A percentile compares a stretch with the other conserved stretches of the same genome.
Conservation (phyloP, 2,113 vertebrate species). For the Paracanthobrama guichenoti region DNA sequence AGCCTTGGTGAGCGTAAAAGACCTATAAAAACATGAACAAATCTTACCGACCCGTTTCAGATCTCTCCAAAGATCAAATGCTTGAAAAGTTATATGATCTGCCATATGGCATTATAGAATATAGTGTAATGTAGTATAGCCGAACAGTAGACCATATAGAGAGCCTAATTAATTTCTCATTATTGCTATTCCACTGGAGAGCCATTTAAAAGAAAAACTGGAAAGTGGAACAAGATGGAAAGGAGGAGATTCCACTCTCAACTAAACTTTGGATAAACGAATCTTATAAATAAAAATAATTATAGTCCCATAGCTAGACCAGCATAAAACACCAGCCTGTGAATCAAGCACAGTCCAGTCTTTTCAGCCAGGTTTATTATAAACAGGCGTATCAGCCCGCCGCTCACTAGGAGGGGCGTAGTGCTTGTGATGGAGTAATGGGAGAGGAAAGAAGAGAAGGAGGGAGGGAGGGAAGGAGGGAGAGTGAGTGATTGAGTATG, state of each 20-base stretch:
- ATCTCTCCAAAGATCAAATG: slow-evolving; percentile 7
- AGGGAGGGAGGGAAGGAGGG: slow-evolving; percentile 8
- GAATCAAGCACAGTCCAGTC: background rate
- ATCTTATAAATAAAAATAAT: background rate
- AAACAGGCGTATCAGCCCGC: slow-evolving; percentile 42
- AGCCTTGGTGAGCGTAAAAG: background rate
- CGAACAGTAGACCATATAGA: slow-evolving; percentile 60
- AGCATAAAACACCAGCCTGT: background rate
- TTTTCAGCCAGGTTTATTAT: slow-evolving; percentile 38
- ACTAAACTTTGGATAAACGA: slow-evolving; percentile 6
- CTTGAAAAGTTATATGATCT: slow-evolving; percentile 19
- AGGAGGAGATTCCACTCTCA: slow-evolving; percentile 40
- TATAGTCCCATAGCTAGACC: background rate
- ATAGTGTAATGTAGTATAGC: background rate
- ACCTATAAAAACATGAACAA: background rate
- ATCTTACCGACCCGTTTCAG: background rate
- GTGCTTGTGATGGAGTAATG: slow-evolving; percentile 62
- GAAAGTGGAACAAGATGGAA: slow-evolving; percentile 26
- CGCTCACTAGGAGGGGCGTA: slow-evolving; percentile 29
- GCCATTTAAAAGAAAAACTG: slow-evolving; percentile 5
- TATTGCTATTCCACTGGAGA: slow-evolving; percentile 39
- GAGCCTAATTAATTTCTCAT: slow-evolving; percentile 67
- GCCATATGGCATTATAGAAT: background rate
- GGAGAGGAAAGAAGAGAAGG: slow-evolving; percentile 16
- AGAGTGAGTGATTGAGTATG: slow-evolving; percentile 61